phyloP scores from a whole-genome alignment of 2,113 vertebrate species.

The Rhinoptilus africanus region DNA sequence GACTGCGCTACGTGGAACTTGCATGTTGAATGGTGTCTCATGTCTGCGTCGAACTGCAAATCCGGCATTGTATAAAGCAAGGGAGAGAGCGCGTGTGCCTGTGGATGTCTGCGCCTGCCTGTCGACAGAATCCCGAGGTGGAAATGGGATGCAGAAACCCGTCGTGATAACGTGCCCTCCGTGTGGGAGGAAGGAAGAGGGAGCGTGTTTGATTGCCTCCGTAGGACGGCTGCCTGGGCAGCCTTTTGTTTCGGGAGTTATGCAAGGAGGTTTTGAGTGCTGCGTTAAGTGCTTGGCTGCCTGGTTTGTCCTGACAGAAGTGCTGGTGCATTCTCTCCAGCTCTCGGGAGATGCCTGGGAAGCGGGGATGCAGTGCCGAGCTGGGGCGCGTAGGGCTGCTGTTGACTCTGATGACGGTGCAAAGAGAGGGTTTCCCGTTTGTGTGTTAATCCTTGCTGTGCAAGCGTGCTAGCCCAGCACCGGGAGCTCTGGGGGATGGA shows the following conservation, averaged over 20 bases:
- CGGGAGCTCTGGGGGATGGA: background rate
- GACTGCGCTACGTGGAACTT: background rate
- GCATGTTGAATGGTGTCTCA: fast-evolving
- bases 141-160: background rate
- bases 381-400: background rate
- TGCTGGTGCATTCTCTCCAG: background rate
- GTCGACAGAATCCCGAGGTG: background rate
- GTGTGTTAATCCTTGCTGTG: background rate
- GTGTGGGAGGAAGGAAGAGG: background rate
- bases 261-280: background rate
- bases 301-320: background rate
- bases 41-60: background rate
- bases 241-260: background rate
- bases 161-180: background rate
- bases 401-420: fast-evolving
- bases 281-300: background rate
- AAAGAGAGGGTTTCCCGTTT: background rate
- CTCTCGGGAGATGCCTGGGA: background rate
- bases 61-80: too few species aligned
- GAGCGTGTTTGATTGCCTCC: background rate
- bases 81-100: background rate
- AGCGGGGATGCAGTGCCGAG: background rate
- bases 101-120: fast-evolving
- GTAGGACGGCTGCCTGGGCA: background rate
- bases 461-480: background rate